Evolutionary conservation across 1,140 invertebrate species (phyloP), one percentile per base, ranked within the genome.

Genomic region (Bombus waltoni): DNA sequence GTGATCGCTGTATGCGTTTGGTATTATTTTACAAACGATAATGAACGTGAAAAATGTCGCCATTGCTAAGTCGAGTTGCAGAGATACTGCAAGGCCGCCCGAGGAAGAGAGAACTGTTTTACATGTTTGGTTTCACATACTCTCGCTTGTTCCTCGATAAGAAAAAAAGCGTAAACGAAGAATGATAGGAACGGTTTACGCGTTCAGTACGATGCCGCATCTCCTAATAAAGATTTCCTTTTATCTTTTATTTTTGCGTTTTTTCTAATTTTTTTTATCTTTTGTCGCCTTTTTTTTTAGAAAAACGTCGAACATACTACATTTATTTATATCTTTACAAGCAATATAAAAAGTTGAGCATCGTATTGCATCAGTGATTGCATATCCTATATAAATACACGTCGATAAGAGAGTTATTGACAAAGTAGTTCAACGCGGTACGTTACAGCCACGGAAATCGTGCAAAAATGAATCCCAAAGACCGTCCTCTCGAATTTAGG

Each of bases 291-390:
- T 42, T 76, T 70, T 85, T 72, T 87, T 77, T 74, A 81, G 68
- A 90, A 90, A 90, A 86, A 86, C 77, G 40, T 90, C 73, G 76
- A 85, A 87, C 87, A 72, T 81, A 77, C 79, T 84, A 81, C 85
- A 81, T 65, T 89, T 72, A 78, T 90, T 81, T 84, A 65, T 90
- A 81, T 86, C 83, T 90, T 90, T 92, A 93, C 92, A 93, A 93
- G 92, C 92, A 88, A 91, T 93, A 94, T 93, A 94, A 94, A 93
- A 94, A 93, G 90, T 94, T 93, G 92, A 94, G 91, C 91, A 91
- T 92, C 85, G 62, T 90, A 88, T 88, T 90, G 89, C 89, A 87
- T 77, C 88, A 65, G 78, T 85, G 79, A 83, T 87, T 89, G 88
- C 88, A 84, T 53, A 53, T 83, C 68, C 73, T 80, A 88, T 86